These are phyloP conservation scores for Nesometra sesokonis DNA, from an alignment of 35 echinoderm and acorn worm species.

Conservation along the genomic window DNA sequence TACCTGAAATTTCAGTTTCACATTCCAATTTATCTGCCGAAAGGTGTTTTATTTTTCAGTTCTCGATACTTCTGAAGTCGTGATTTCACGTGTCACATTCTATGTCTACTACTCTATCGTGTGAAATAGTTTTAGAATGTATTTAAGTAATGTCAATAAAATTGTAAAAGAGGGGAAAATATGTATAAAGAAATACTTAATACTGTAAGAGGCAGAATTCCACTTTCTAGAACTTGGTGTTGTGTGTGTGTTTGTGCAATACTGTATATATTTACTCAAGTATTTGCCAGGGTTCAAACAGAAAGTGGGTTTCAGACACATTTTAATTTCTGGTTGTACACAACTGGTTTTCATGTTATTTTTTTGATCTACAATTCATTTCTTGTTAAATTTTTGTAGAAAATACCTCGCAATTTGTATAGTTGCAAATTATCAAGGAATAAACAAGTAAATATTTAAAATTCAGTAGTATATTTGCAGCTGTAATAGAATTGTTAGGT, in stretches of 20 bases:
- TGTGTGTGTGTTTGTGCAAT: neutral
- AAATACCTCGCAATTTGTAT: too few relatives aligned
- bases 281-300: neutral
- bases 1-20: neutral
- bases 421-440: too few relatives aligned
- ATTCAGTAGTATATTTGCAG: too few relatives aligned
- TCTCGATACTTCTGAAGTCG: neutral
- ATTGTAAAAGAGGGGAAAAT: neutral
- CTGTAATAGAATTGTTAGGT: too few relatives aligned
- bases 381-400: too few relatives aligned
- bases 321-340: too few relatives aligned
- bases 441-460: too few relatives aligned
- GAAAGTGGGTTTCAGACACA: neutral
- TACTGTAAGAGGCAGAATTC: neutral
- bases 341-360: too few relatives aligned
- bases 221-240: neutral
- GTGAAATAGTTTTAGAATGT: neutral
- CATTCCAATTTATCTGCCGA: neutral
- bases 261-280: constrained; percentile 1
- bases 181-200: neutral
- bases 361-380: too few relatives aligned
- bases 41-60: neutral
- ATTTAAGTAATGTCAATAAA: neutral
- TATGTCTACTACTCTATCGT: neutral
- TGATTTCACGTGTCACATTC: neutral